Conservation (phyloP, 2,888 invertebrate species). For the Euzophera pinguis region DNA sequence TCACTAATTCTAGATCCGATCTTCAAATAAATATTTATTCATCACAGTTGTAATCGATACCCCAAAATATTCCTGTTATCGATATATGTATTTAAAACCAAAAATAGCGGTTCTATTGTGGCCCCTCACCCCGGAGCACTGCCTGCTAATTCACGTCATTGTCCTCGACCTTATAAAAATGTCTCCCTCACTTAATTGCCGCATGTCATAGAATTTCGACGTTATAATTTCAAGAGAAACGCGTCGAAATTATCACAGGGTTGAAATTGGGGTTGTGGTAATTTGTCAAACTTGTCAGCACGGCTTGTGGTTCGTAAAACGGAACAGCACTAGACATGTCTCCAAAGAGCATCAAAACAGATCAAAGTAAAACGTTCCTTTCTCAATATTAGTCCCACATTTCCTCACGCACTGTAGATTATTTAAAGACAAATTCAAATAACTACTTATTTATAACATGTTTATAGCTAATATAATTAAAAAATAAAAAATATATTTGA, state of each 20-base stretch:
- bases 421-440: too few relatives aligned
- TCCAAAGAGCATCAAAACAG: too few relatives aligned
- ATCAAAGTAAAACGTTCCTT: too few relatives aligned
- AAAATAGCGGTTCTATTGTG: slow-evolving; percentile 3
- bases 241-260: slow-evolving; percentile 16
- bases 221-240: slow-evolving; percentile 45
- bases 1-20: too few relatives aligned
- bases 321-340: not conserved
- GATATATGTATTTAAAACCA: slow-evolving; percentile 1
- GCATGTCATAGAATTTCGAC: slow-evolving; percentile 50
- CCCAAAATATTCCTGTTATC: not conserved
- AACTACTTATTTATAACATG: too few relatives aligned
- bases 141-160: slow-evolving; percentile 26
- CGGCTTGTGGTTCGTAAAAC: not conserved
- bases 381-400: too few relatives aligned
- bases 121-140: slow-evolving; percentile 6
- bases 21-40: too few relatives aligned
- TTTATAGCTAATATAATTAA: too few relatives aligned
- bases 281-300: slow-evolving; percentile 32
- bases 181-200: slow-evolving; percentile 46
- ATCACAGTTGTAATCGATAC: not conserved
- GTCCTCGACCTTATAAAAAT: slow-evolving; percentile 39
- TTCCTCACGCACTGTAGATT: too few relatives aligned
- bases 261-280: slow-evolving; percentile 20
- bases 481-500: too few relatives aligned